Evolutionary conservation across 2,888 invertebrate species (phyloP), one percentile per base, ranked within the genome.

Genomic region (Vandiemenella viatica): DNA sequence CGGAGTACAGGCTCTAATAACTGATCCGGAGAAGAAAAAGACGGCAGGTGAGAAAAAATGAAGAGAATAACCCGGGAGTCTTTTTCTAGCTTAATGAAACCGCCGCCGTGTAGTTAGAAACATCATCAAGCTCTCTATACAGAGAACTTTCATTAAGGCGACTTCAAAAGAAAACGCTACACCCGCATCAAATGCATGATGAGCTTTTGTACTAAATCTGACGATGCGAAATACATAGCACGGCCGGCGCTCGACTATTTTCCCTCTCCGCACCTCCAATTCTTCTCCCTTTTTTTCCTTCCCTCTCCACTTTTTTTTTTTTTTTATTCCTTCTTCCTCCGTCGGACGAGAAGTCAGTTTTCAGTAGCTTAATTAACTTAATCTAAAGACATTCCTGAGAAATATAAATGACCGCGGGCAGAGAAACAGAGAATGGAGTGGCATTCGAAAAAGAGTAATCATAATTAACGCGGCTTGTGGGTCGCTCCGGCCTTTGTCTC

Each of bases 351-450:
- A 32, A 32, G 32, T 32, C n/a, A 32, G 32, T 32, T 32, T 32
- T 32, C 53, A 43, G 53, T 45, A 50, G 53, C 53, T 53, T 53
- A 53, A 53, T 53, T 53, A 53, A 53, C 48, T 45, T 50, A 53
- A 53, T 53, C 53, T 32, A 53, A 53, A 52, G 50, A 46, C 52
- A 50, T 52, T 52, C 52, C 50, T 46, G 19, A 40, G 50, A 32
- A 32, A 32, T 32, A 32, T 32, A 32, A 32, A 32, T 32, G 32
- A 32, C 32, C n/a, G 32, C n/a, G n/a, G 32, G 4, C 32, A n/a
- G 32, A 32, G 32, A 32, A 32, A 13, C 10, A 32, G n/a, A n/a
- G n/a, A 32, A 32, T n/a, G 32, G 32, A 32, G 32, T 32, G 32
- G 13, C 10, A 13, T 32, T 32, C 13, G n/a, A 32, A 32, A 32